These are phyloP conservation scores for Neodontobutis hainanensis DNA, from an alignment of 2,113 vertebrate species.

Conservation along the genomic window DNA sequence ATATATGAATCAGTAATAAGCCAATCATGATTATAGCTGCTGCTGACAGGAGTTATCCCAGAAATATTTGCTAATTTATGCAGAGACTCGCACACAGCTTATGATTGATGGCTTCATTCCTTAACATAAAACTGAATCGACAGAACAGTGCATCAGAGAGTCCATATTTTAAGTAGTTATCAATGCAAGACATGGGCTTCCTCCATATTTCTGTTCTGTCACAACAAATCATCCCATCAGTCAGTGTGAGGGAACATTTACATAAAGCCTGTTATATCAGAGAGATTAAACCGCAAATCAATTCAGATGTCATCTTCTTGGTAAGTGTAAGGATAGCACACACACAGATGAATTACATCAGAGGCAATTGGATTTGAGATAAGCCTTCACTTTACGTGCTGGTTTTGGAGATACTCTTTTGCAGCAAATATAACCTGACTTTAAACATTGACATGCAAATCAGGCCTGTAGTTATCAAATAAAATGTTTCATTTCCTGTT, in stretches of 20 bases:
- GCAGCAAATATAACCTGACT: neutral
- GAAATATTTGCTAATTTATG: conserved; percentile 33
- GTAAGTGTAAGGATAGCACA: conserved; percentile 22
- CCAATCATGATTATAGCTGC: conserved; percentile 16
- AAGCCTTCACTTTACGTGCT: conserved; percentile 9
- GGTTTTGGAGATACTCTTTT: conserved; percentile 24
- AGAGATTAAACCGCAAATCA: conserved; percentile 58
- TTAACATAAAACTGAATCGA: conserved; percentile 26
- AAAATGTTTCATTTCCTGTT: neutral
- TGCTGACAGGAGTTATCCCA: conserved; percentile 24
- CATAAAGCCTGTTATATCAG: conserved; percentile 52
- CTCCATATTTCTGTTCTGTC: conserved; percentile 53
- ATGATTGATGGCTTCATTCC: conserved; percentile 62
- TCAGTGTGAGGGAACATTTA: conserved; percentile 44
- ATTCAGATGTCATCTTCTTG: conserved; percentile 44
- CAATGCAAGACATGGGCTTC: conserved; percentile 48
- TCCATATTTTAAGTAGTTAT: conserved; percentile 35
- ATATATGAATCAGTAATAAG: conserved; percentile 12
- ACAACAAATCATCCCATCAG: conserved; percentile 64
- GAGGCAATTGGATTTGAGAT: conserved; percentile 30
- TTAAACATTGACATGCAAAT: neutral
- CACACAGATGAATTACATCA: conserved; percentile 35
- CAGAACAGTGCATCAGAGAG: conserved; percentile 20
- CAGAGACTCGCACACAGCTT: conserved; percentile 18
- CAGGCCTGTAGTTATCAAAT: too few relatives aligned